Conservation (phyloP, 2,888 invertebrate genomes). For the Cataglyphis livida region DNA sequence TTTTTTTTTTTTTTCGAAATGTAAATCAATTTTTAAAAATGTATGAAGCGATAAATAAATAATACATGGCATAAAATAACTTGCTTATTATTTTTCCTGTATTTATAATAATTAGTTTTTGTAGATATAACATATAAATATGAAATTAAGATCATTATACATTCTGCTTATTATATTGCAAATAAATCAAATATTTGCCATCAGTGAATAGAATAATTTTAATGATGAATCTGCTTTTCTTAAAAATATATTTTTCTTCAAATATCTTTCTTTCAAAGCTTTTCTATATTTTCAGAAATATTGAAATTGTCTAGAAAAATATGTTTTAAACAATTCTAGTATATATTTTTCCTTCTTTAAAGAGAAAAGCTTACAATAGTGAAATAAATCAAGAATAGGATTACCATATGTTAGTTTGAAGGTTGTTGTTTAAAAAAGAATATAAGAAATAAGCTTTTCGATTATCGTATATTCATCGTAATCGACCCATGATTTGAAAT, state of each 20-base stretch:
- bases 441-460: neutral
- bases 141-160: neutral
- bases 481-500: neutral
- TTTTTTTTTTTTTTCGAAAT: slow-evolving; percentile 75
- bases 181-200: neutral
- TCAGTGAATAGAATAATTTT: neutral
- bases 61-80: slow-evolving; percentile 71
- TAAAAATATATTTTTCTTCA: neutral
- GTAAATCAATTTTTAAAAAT: slow-evolving; percentile 76
- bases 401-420: neutral
- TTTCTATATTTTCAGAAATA: neutral
- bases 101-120: neutral
- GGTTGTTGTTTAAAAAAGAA: neutral
- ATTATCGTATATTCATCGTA: neutral
- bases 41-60: slow-evolving; percentile 79
- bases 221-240: neutral
- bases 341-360: neutral
- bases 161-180: neutral
- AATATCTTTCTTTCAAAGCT: neutral
- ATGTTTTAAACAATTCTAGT: neutral
- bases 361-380: neutral
- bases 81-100: neutral
- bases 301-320: neutral
- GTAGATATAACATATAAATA: neutral
- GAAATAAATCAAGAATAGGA: neutral